A percentile compares a stretch with the other conserved stretches of the same genome.
phyloP scores from a whole-genome alignment of 1,140 invertebrate genomes.

The Pygmarrhopalites habei region DNA sequence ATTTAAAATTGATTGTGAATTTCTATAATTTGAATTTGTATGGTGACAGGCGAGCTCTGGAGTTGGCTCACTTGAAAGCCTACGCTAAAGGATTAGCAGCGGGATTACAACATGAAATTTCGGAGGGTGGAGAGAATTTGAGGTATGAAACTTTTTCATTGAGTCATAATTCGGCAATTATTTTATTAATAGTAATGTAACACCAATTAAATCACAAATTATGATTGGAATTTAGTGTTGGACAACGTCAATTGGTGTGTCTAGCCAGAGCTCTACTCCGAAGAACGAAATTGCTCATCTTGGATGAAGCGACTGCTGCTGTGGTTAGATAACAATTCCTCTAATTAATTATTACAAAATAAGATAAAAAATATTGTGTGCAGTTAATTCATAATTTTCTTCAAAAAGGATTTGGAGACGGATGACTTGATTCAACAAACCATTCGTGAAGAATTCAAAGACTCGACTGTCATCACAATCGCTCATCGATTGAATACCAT shows the following conservation, averaged over 20 bases:
- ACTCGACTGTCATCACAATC: constrained; percentile 79
- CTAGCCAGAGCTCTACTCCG: constrained; percentile 78
- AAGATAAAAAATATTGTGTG: no score
- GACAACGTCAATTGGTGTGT: constrained; percentile 80
- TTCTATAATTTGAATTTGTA: no score
- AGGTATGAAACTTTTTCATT: constrained; percentile 33
- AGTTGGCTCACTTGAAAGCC: constrained; percentile 47
- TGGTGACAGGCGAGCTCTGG: no score
- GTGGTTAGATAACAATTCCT: no score
- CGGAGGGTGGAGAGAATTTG: constrained; percentile 50
- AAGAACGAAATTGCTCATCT: constrained; percentile 74
- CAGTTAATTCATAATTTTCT: no score
- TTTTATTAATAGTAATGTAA: neutral
- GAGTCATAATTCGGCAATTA: neutral
- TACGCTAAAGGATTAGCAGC: constrained; percentile 43
- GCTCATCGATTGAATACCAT: constrained; percentile 91
- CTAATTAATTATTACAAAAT: no score
- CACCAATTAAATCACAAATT: neutral
- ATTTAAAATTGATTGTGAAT: no score
- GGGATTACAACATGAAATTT: constrained; percentile 45
- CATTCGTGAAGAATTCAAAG: constrained; percentile 68
- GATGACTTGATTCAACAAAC: constrained; percentile 80
- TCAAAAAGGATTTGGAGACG: constrained; percentile 86
- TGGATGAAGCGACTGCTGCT: constrained; percentile 89
- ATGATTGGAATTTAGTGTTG: constrained; percentile 57